Base-by-base conservation (phyloP, 2,797 vertebrate genomes). In the Nannoperca obscura region DNA sequence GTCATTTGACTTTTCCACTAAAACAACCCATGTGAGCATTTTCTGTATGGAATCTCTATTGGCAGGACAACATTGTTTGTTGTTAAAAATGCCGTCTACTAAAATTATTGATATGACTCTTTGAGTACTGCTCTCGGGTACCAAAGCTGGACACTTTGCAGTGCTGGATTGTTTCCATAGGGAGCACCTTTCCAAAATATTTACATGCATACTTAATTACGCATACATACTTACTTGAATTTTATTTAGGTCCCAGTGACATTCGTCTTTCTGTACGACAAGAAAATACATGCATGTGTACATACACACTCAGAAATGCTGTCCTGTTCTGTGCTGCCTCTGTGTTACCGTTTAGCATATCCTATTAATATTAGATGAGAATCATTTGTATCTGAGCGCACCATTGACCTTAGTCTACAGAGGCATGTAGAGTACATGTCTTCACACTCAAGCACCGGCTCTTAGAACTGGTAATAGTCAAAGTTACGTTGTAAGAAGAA, bases 351-450 rank as follows among this genome's bases (percentile, higher is more conserved):
- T 85, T 94, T 93, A 93, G 80, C 94, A 93, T 94, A 92, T 91
- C 82, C 83, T 88, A 93, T 94, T 94, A 94, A 95, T 94, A 94
- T 94, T 94, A 92, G 87, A 95, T 93, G 91, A 92, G 91, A 93
- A 92, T 91, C 85, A 90, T 94, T 94, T 93, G 92, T 93, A 92
- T 92, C 86, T 86, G 82, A 92, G 88, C 69, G 64, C 88, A 88
- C 84, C 76, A 62, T 86, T 93, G 90, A 93, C 93, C 90, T 87
- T 83, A 91, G 72, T 80, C 80, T 86, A 76, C 54, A 7, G 80
- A 90, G 38, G 61, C 76, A 81, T 90, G 85, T 77, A 84, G 80
- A 83, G 74, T 84, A 85, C 85, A 88, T 81, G 77, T 84, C 65
- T 62, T 30, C 63, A 80, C 42, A 54, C 46, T 49, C 34, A 54